phyloP scores from a whole-genome alignment of 2,113 vertebrate genomes.

The Sorex fumeus region DNA sequence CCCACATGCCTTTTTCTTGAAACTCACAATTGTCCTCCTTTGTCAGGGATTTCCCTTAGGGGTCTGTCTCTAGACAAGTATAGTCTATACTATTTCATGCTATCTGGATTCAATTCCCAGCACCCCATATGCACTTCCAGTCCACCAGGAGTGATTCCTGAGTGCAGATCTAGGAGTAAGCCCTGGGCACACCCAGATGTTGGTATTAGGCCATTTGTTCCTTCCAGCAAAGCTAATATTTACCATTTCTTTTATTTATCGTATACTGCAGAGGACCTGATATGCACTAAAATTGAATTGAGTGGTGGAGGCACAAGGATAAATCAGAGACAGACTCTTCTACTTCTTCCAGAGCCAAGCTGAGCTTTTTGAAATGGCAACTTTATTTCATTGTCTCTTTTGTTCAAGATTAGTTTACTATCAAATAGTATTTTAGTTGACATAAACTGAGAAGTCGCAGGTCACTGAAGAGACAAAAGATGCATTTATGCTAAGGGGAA shows the following conservation, averaged over 20 bases:
- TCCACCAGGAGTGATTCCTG: too few relatives aligned
- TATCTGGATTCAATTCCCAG: too few relatives aligned
- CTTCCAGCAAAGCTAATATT: background rate
- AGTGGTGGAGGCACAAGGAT: background rate
- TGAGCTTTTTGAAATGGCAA: background rate
- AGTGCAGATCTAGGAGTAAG: too few relatives aligned
- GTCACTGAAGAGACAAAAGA: conserved; percentile 32
- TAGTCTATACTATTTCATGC: too few relatives aligned
- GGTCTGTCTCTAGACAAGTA: too few relatives aligned
- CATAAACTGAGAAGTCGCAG: background rate
- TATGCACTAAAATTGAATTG: background rate
- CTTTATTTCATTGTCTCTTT: background rate
- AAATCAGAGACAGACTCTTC: background rate
- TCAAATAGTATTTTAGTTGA: conserved; percentile 14
- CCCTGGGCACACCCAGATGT: too few relatives aligned
- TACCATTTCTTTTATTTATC: conserved; percentile 4
- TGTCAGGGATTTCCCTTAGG: too few relatives aligned
- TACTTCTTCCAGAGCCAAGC: background rate
- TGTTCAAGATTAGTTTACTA: background rate
- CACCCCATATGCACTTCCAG: too few relatives aligned
- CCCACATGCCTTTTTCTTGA: too few relatives aligned
- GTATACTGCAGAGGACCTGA: background rate
- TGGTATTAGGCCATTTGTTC: background rate
- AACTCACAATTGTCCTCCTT: too few relatives aligned
- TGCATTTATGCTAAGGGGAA: background rate